Conservation (phyloP, 2,888 invertebrate species). For the Leuctra nigra region DNA sequence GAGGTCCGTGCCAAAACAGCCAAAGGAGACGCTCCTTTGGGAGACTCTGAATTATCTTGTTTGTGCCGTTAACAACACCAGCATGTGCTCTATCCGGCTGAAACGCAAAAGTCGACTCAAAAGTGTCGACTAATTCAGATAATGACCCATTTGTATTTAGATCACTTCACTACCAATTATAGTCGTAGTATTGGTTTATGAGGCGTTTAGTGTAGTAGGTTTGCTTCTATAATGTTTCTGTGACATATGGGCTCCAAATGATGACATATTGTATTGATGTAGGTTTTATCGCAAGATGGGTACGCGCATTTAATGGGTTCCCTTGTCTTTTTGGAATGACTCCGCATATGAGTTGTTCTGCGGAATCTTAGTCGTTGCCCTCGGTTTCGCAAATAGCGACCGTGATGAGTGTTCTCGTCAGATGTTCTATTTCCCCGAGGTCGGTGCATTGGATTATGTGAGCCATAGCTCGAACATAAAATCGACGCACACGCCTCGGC, state of each 20-base stretch:
- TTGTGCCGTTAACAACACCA: neutral
- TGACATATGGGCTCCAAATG: neutral
- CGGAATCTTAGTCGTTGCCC: too few relatives aligned
- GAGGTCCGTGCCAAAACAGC: too few relatives aligned
- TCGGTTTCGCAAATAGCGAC: neutral
- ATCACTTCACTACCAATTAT: neutral
- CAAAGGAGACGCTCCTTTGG: too few relatives aligned
- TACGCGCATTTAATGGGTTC: neutral
- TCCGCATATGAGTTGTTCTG: neutral
- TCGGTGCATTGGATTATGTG: neutral
- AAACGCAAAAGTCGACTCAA: neutral
- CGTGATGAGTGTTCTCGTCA: neutral
- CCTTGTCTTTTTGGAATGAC: neutral
- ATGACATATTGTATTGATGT: neutral
- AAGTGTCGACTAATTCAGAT: too few relatives aligned
- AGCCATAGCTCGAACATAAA: neutral
- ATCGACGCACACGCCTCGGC: neutral
- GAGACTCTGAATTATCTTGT: neutral
- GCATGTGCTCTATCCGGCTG: neutral
- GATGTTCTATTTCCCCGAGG: neutral
- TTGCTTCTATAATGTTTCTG: neutral
- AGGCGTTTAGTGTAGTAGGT: neutral
- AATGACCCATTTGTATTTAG: neutral
- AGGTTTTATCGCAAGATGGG: neutral
- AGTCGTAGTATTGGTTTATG: neutral